These are phyloP conservation scores for Gerris lacustris DNA, from an alignment of 2,888 invertebrate genomes.

Conservation along the genomic window DNA sequence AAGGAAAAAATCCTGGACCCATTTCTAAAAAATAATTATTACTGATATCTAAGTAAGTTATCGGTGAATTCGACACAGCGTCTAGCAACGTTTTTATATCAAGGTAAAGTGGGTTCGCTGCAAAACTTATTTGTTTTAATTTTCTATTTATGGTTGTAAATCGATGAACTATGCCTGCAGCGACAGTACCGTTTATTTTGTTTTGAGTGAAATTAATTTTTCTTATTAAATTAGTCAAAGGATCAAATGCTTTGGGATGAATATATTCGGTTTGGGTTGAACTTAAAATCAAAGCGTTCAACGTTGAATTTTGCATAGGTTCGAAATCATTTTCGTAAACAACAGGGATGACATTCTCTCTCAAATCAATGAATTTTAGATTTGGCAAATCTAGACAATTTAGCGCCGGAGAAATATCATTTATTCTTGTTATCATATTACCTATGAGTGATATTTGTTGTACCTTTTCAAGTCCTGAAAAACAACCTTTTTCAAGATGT, in stretches of 20 bases:
- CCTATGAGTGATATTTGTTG: constrained; percentile 43
- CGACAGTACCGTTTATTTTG: constrained; percentile 40
- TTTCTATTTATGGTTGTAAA: constrained; percentile 37
- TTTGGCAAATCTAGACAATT: constrained; percentile 40
- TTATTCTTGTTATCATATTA: constrained; percentile 43
- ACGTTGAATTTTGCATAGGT: constrained; percentile 39
- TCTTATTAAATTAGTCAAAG: constrained; percentile 38
- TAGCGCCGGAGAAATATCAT: constrained; percentile 40
- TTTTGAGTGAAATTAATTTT: constrained; percentile 45
- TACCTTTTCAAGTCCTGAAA: constrained; percentile 43
- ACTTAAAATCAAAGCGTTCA: constrained; percentile 42
- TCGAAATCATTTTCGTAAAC: constrained; percentile 40
- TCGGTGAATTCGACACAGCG: constrained; percentile 42
- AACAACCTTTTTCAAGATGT: constrained; percentile 37
- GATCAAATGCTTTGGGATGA: constrained; percentile 42
- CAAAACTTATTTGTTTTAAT: constrained; percentile 44
- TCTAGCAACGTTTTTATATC: constrained; percentile 41
- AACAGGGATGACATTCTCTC: constrained; percentile 42
- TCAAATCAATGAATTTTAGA: constrained; percentile 41
- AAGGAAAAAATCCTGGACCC: constrained; percentile 42
- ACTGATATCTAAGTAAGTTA: constrained; percentile 41
- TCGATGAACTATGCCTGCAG: constrained; percentile 39
- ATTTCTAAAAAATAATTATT: constrained; percentile 47
- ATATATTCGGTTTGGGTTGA: constrained; percentile 45
- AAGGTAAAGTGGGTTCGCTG: constrained; percentile 40